Conservation (phyloP, 2,797 vertebrate species). For the Psittacula derbiana region DNA sequence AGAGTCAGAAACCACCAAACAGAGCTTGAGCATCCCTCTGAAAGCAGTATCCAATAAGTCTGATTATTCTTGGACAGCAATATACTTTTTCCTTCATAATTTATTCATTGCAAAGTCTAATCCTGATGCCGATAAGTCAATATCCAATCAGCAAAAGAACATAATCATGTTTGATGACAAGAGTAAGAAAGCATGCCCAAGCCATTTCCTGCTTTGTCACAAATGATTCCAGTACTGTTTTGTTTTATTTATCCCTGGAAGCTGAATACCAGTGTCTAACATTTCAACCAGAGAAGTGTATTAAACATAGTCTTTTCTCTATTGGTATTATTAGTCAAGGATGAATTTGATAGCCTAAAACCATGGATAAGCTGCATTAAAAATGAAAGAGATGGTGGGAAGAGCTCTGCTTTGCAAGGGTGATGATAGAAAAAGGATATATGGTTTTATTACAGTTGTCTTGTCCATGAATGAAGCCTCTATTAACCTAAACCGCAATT, state of each 20-base stretch:
- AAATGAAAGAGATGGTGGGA: constrained; percentile 5
- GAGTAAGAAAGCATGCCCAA: constrained; percentile 17
- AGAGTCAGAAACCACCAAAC: background rate
- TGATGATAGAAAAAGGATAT: background rate
- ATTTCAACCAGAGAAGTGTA: constrained; percentile 13
- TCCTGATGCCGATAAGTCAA: background rate
- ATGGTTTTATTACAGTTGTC: background rate
- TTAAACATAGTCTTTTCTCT: constrained; percentile 30
- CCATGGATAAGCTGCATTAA: background rate
- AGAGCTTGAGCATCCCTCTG: background rate
- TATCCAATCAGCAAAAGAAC: constrained; percentile 19
- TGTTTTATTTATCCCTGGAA: constrained; percentile 34
- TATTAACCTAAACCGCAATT: background rate
- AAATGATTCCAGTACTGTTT: background rate
- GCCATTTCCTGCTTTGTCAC: constrained; percentile 56
- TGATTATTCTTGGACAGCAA: background rate
- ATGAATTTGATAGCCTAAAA: constrained; percentile 28
- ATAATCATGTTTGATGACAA: constrained; percentile 23
- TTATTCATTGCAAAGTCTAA: constrained; percentile 50
- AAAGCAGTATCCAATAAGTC: background rate
- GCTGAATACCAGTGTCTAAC: background rate
- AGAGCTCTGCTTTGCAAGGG: background rate
- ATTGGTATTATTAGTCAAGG: constrained; percentile 18
- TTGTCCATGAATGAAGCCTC: background rate
- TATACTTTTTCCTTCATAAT: constrained; percentile 24